Evolutionary conservation across 1,140 invertebrate genomes (phyloP).

Genomic region (Drosophila orosa): DNA sequence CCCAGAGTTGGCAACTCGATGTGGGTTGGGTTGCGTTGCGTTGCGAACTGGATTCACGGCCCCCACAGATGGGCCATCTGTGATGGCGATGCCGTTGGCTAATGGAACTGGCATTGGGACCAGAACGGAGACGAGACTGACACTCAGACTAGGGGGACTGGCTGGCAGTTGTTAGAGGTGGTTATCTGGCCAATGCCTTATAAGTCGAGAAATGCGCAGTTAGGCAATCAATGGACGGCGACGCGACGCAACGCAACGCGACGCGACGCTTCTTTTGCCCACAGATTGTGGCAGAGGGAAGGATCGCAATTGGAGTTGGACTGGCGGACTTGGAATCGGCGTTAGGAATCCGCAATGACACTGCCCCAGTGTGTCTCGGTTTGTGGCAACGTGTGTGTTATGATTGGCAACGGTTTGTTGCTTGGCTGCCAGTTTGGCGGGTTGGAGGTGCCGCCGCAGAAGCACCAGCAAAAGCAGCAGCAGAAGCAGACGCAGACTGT

Average conservation of each 20-base stretch:
- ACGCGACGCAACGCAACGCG: constrained; percentile 28
- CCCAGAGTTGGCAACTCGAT: constrained; percentile 3
- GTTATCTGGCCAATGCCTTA: constrained; percentile 76
- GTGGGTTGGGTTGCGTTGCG: constrained; percentile 25
- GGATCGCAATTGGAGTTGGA: constrained; percentile 25
- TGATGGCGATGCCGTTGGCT: constrained; percentile 47
- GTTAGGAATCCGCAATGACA: constrained; percentile 48
- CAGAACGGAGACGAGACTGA: constrained; percentile 33
- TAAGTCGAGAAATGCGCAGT: constrained; percentile 78
- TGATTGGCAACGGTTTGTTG: constrained; percentile 72
- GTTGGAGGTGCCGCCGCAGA: constrained; percentile 38
- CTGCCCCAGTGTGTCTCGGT: constrained; percentile 21
- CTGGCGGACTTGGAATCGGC: constrained; percentile 24
- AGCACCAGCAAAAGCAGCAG: constrained; percentile 4
- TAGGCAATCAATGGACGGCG: constrained; percentile 63
- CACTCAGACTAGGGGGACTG: constrained; percentile 24
- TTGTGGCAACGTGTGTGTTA: constrained; percentile 71
- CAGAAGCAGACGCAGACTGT: constrained; percentile 35
- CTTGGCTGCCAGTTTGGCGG: constrained; percentile 25
- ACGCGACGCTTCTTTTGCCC: constrained; percentile 37
- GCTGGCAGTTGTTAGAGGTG: constrained; percentile 75
- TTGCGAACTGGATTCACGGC: constrained; percentile 34
- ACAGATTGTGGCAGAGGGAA: constrained; percentile 42
- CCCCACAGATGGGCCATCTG: constrained; percentile 44
- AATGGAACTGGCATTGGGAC: constrained; percentile 58